Conservation (phyloP, 2,888 invertebrate species). For the Caenorhabditis becei region DNA sequence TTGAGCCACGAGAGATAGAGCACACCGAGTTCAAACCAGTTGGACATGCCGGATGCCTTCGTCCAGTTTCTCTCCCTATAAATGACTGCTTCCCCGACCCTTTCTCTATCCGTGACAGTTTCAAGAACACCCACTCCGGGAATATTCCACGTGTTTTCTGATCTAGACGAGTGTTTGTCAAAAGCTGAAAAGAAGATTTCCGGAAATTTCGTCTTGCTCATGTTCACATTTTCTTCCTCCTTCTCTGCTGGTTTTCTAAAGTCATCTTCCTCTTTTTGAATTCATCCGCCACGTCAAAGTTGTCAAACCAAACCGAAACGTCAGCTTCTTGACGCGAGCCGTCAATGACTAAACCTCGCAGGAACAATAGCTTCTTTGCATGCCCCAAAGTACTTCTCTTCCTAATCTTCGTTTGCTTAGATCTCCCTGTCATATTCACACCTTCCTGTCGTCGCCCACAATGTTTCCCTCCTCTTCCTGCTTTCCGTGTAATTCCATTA, state of each 20-base stretch:
- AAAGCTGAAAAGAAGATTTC: not conserved
- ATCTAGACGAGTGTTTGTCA: not conserved
- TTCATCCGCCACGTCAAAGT: slow-evolving; percentile 31
- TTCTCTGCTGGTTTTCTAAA: no score
- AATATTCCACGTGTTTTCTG: not conserved
- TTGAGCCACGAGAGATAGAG: slow-evolving; percentile 21
- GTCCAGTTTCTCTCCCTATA: not conserved
- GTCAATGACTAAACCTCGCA: slow-evolving; percentile 46
- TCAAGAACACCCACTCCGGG: not conserved
- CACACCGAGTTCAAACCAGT: slow-evolving; percentile 25
- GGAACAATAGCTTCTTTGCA: no score
- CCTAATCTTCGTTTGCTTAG: slow-evolving; percentile 20
- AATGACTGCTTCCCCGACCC: not conserved
- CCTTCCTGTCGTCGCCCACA: slow-evolving; percentile 23
- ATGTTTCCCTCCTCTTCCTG: not conserved
- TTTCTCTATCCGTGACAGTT: not conserved
- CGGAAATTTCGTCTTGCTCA: not conserved
- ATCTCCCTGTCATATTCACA: slow-evolving; percentile 10
- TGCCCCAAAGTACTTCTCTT: slow-evolving; percentile 22
- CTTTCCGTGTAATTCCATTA: slow-evolving; percentile 10
- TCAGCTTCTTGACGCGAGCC: slow-evolving; percentile 48
- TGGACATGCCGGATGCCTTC: not conserved
- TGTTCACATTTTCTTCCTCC: not conserved
- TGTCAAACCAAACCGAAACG: slow-evolving; percentile 44
- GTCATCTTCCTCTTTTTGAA: not conserved